Conservation (phyloP, 2,888 invertebrate species). For the Azorinus chamasolen region DNA sequence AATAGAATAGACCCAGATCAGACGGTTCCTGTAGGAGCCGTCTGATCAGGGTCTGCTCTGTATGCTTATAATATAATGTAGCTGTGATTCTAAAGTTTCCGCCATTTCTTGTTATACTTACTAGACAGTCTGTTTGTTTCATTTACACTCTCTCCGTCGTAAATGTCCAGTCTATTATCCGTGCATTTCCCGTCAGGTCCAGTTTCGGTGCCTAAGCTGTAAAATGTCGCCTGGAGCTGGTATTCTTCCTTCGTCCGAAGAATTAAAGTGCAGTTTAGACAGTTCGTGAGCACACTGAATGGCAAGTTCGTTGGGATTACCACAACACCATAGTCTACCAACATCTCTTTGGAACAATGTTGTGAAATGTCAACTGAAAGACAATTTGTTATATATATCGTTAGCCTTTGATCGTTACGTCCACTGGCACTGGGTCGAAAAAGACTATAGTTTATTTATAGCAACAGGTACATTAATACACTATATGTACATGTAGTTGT, state of each 20-base stretch:
- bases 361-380: constrained; percentile 31
- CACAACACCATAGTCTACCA: constrained; percentile 4
- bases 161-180: constrained; percentile 41
- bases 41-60: too few relatives aligned
- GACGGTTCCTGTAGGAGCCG: too few relatives aligned
- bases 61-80: too few relatives aligned
- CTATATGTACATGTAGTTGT: too few relatives aligned
- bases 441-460: too few relatives aligned
- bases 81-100: too few relatives aligned
- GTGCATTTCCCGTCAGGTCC: constrained; percentile 20
- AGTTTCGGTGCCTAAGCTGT: constrained; percentile 38
- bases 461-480: too few relatives aligned
- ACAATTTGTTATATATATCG: too few relatives aligned
- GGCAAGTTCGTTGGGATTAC: constrained; percentile 19
- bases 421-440: too few relatives aligned
- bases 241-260: constrained; percentile 4
- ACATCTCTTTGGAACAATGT: constrained; percentile 26
- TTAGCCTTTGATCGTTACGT: too few relatives aligned
- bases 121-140: constrained; percentile 18
- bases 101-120: too few relatives aligned
- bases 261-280: constrained; percentile 43
- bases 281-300: constrained; percentile 24
- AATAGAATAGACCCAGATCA: too few relatives aligned
- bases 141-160: constrained; percentile 17
- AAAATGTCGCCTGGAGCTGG: constrained; percentile 24